Evolutionary conservation across 1,140 invertebrate genomes (phyloP).

Genomic region (Drosophila trapezifrons): DNA sequence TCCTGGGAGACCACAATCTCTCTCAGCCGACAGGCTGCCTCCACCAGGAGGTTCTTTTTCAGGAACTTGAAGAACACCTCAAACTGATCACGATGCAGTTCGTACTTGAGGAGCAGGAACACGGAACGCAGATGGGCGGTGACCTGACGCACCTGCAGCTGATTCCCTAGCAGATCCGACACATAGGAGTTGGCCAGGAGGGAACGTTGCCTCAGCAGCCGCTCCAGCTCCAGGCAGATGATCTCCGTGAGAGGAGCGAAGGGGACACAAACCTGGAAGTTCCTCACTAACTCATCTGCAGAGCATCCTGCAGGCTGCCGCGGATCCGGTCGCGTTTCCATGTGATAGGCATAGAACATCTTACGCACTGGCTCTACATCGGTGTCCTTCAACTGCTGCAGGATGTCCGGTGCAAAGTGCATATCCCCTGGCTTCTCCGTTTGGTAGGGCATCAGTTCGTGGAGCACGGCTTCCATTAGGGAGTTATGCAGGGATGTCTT

Average conservation of each 20-base stretch:
- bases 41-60: neutral
- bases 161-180: neutral
- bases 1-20: slow-evolving; percentile 7
- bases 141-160: slow-evolving; percentile 1
- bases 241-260: slow-evolving; percentile 35
- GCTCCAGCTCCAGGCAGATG: slow-evolving; percentile 16
- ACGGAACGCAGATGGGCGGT: slow-evolving; percentile 4
- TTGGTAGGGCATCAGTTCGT: slow-evolving; percentile 28
- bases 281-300: slow-evolving; percentile 15
- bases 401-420: slow-evolving; percentile 4
- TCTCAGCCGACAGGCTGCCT: slow-evolving; percentile 1
- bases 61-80: neutral
- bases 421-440: neutral
- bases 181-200: slow-evolving; percentile 25
- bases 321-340: slow-evolving; percentile 13
- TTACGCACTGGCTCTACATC: slow-evolving; percentile 12
- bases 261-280: slow-evolving; percentile 8
- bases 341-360: slow-evolving; percentile 29
- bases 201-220: slow-evolving; percentile 1
- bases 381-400: slow-evolving; percentile 11
- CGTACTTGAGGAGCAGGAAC: slow-evolving; percentile 15
- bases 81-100: neutral
- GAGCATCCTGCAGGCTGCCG: neutral
- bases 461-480: slow-evolving; percentile 8
- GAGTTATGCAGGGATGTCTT: neutral